Evolutionary conservation across 2,888 invertebrate genomes (phyloP).

Genomic region (Iselma pallidipennis): DNA sequence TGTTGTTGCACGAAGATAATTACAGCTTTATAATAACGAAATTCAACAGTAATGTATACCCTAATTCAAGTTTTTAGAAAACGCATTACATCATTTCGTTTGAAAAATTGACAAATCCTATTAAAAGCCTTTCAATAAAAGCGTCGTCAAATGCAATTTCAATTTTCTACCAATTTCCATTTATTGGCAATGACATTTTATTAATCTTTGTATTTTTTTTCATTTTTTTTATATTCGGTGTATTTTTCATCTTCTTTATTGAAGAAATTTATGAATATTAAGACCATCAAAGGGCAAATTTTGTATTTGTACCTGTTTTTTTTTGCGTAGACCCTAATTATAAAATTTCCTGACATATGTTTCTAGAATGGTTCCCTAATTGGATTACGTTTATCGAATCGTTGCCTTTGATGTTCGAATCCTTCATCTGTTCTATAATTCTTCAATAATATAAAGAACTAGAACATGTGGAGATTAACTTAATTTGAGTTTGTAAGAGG

Average conservation of each 20-base stretch:
- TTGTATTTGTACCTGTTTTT: too few species aligned
- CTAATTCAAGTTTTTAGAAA: neutral
- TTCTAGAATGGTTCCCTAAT: constrained; percentile 9
- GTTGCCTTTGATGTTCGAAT: constrained; percentile 19
- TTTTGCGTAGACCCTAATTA: too few species aligned
- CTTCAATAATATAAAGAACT: neutral
- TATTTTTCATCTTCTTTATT: too few species aligned
- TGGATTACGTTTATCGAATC: constrained; percentile 18
- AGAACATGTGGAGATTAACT: constrained; percentile 20
- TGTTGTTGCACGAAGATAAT: too few species aligned
- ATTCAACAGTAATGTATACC: neutral
- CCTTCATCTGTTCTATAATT: constrained; percentile 11
- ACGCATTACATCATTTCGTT: neutral
- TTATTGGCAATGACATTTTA: neutral
- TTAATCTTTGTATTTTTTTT: neutral
- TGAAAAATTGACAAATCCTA: neutral
- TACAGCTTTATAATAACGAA: neutral
- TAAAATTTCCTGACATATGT: too few species aligned
- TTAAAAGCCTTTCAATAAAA: neutral
- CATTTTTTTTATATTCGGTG: too few species aligned
- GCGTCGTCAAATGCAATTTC: neutral
- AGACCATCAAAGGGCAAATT: too few species aligned
- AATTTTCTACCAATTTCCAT: neutral
- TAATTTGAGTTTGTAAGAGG: constrained; percentile 19
- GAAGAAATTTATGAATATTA: too few species aligned